A percentile compares a stretch with the other conserved stretches of the same genome.
Conservation (phyloP, 2,113 vertebrate species). For the Sarotherodon lohbergeri region DNA sequence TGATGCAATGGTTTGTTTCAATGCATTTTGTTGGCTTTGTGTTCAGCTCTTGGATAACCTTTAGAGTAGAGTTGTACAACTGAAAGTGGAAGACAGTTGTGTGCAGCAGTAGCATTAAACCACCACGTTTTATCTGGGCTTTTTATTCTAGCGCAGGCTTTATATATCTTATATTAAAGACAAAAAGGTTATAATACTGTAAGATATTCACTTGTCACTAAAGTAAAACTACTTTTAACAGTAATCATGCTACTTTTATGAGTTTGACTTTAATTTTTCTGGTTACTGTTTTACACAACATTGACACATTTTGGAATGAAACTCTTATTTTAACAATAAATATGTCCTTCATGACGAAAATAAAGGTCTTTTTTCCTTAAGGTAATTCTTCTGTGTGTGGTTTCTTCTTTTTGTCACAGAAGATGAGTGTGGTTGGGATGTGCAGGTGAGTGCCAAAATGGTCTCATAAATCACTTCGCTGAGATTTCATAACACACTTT, state of each 20-base stretch:
- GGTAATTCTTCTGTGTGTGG: not conserved
- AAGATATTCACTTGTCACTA: not conserved
- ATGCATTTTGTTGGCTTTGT: not conserved
- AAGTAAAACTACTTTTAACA: not conserved
- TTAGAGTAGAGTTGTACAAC: not conserved
- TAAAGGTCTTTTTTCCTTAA: slow-evolving; percentile 13
- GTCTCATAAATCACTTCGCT: slow-evolving; percentile 29
- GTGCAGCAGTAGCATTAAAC: not conserved
- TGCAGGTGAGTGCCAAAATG: not conserved
- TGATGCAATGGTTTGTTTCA: not conserved
- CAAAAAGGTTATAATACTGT: not conserved
- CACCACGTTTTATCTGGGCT: not conserved
- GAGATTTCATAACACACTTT: slow-evolving; percentile 28
- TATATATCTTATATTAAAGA: not conserved
- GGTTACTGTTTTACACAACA: not conserved
- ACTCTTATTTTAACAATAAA: not conserved
- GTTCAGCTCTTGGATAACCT: not conserved
- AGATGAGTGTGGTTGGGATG: not conserved
- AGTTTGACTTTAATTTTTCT: not conserved
- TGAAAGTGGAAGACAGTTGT: not conserved
- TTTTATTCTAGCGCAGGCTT: not conserved
- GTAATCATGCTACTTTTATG: not conserved
- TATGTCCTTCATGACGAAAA: not conserved
- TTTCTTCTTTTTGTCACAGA: not conserved
- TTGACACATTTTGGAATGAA: not conserved